Evolutionary conservation across 2,888 invertebrate genomes (phyloP).

Genomic region (Sthenelais limicola): DNA sequence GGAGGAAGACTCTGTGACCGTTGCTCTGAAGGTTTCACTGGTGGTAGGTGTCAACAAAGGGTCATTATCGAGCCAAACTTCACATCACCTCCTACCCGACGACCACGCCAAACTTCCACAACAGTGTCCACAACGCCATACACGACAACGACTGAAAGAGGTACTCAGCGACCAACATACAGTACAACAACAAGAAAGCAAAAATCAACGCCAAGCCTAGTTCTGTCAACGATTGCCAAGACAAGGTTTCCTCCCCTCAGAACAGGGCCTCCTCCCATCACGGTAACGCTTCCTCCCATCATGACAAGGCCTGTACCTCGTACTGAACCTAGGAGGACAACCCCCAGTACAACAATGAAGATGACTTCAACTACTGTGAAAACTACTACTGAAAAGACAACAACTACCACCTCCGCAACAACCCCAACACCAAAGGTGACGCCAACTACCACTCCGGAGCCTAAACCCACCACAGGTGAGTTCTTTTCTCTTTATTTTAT

Average conservation of each 20-base stretch:
- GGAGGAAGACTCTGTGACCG: conserved; percentile 11
- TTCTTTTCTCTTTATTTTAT: too few relatives aligned
- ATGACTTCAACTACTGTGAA: background rate
- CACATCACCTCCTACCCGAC: background rate
- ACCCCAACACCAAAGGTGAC: background rate
- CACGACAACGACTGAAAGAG: conserved; percentile 1
- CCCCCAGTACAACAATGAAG: background rate
- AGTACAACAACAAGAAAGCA: background rate
- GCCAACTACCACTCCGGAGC: background rate
- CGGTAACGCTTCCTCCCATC: background rate
- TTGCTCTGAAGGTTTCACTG: conserved; percentile 5
- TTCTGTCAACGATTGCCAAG: background rate
- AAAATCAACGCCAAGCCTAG: background rate
- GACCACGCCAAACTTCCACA: background rate
- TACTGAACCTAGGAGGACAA: background rate
- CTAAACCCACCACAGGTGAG: background rate
- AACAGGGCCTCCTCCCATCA: background rate
- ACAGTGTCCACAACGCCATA: background rate
- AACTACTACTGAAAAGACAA: background rate
- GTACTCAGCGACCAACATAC: background rate
- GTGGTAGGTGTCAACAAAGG: background rate
- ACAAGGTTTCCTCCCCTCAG: background rate
- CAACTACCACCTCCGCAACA: background rate
- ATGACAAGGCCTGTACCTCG: background rate
- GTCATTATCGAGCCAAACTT: background rate